Evolutionary conservation across 2,888 invertebrate genomes (phyloP).

Genomic region (Oligia strigilis): DNA sequence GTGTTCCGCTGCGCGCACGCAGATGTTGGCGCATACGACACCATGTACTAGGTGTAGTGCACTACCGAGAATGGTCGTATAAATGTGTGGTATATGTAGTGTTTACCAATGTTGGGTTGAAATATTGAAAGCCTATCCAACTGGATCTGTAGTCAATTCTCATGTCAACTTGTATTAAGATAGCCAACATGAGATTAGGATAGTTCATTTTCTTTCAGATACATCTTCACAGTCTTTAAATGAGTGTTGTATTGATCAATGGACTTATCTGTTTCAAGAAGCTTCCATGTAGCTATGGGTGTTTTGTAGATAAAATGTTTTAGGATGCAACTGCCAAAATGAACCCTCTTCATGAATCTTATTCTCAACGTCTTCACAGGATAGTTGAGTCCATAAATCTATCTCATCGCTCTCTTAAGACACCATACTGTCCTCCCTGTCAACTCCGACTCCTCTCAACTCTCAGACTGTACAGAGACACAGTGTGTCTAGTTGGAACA

Average conservation of each 20-base stretch:
- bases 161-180: neutral
- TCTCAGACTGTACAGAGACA: constrained; percentile 31
- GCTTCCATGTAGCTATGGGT: neutral
- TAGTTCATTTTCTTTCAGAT: too few species aligned
- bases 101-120: neutral
- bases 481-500: constrained; percentile 47
- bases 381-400: neutral
- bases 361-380: neutral
- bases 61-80: neutral
- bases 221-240: neutral
- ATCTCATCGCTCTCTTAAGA: neutral
- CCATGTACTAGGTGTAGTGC: constrained; percentile 3
- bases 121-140: neutral
- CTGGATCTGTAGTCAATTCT: neutral
- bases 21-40: constrained; percentile 24
- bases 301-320: neutral
- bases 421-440: neutral
- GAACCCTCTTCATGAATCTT: neutral
- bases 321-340: neutral
- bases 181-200: neutral
- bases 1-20: constrained; percentile 60
- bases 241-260: neutral
- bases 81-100: neutral
- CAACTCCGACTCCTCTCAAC: neutral
- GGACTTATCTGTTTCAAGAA: neutral